Base-by-base conservation (phyloP, 64 coral and sea anemone species). In the Stichodactyla helianthus region DNA sequence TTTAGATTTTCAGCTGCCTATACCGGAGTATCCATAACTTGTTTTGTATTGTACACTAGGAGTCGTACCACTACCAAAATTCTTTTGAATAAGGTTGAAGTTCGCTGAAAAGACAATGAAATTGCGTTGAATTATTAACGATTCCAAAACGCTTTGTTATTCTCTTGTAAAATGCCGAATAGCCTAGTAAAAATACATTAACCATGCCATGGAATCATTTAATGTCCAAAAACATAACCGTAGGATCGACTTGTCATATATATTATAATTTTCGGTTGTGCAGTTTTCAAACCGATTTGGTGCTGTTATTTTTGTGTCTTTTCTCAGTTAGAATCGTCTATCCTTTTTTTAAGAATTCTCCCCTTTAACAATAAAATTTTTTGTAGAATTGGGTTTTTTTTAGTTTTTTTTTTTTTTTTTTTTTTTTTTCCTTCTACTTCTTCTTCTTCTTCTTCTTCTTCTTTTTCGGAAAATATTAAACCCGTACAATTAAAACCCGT, bases 131-230 rank as follows among this genome's bases (percentile, higher is more conserved):
- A 74, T 27, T 74, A 74, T 74, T 74, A 74, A 74, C 68, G 25
- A 74, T 74, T 12, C 12, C 7, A 31, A 74, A 74, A 26, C 27
- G 25, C 23, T 74, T 74, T 74, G 68, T 74, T 74, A 74, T n/a
- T 74, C 68, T 74, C 8, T 74, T 74, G 68, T 74, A 74, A 74
- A 35, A 74, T 74, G 68, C 68, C 68, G 68, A 74, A 74, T 74
- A 74, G 68, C 68, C 27, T 74, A 27, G 68, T 74, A 74, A 74
- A 74, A 74, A 74, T 74, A 31, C 12, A 74, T 74, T 74, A 74
- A 74, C 10, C 10, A 27, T 74, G 5, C 1, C 25, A 74, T 74
- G 25, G 31, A 74, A 74, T 31, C 25, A 31, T 74, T 70, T 74
- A 15, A 31, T 74, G 17, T 23, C 10, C 9, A 74, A 13, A 74